Evolutionary conservation across 2,888 invertebrate species (phyloP).

Genomic region (Epiblema foenella): DNA sequence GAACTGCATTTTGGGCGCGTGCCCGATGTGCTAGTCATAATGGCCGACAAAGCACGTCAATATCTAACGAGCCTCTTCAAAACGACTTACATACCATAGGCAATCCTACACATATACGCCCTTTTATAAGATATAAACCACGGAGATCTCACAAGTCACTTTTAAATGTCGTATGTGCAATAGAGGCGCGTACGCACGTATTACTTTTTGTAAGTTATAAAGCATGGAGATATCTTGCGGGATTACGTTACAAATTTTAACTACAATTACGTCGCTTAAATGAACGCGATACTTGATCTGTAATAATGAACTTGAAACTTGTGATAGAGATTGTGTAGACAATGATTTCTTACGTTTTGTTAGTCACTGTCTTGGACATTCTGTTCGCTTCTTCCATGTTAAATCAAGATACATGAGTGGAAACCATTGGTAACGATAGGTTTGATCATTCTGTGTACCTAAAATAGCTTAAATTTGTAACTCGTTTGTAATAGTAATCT

Average conservation of each 20-base stretch:
- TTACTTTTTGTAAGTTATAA: not conserved
- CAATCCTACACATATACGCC: not conserved
- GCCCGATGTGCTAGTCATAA: slow-evolving; percentile 78
- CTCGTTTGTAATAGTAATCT: too few relatives aligned
- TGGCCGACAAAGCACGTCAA: slow-evolving; percentile 78
- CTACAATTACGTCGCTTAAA: slow-evolving; percentile 77
- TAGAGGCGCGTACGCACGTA: not conserved
- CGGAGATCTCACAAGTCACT: slow-evolving; percentile 46
- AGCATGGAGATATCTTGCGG: slow-evolving; percentile 77
- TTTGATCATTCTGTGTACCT: not conserved
- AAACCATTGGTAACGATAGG: too few relatives aligned
- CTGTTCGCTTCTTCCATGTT: slow-evolving; percentile 13
- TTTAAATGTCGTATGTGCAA: slow-evolving; percentile 14
- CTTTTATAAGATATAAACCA: slow-evolving; percentile 55
- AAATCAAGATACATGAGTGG: too few relatives aligned
- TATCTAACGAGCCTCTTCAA: not conserved
- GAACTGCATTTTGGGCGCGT: slow-evolving; percentile 74
- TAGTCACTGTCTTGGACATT: slow-evolving; percentile 46
- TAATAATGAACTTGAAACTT: slow-evolving; percentile 76
- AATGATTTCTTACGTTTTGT: slow-evolving; percentile 49
- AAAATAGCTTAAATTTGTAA: not conserved
- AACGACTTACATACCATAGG: slow-evolving; percentile 14
- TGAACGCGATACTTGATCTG: slow-evolving; percentile 59
- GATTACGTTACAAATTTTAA: slow-evolving; percentile 81
- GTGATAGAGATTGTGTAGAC: slow-evolving; percentile 50